Evolutionary conservation across 2,888 invertebrate species (phyloP), one percentile per base, ranked within the genome.

Genomic region (Ennomos erosarius): DNA sequence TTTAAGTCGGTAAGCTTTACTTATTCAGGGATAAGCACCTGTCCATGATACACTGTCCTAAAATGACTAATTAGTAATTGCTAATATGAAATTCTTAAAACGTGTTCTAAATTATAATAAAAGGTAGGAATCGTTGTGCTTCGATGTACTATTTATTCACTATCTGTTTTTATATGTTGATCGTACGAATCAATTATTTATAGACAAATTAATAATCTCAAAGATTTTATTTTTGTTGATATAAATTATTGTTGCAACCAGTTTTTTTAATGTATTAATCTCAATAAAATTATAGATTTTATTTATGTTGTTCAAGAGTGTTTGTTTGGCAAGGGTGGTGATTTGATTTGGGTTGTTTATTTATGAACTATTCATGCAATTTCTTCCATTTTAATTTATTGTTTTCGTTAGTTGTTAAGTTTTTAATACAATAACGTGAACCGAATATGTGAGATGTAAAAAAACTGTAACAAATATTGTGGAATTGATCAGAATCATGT

Each of bases 251-350:
- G 26, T 26, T 26, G 5, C 26, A 26, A 26, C 3, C 26, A 26
- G 6, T 26, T 26, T 26, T 26, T 26, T 26, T 26, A 26, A 26
- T 6, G 26, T 26, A 0, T 6, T 6, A 6, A 26, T 26, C 26
- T 26, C 26, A 26, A 26, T 26, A 4, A 26, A 26, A 26, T 26
- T 26, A 26, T 26, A 26, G 26, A 26, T 26, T 26, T 26, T 26
- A 26, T 26, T 26, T 26, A 6, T 26, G 26, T 26, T 26, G 26
- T 26, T 33, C 44, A 37, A 13, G 10, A 10, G 26, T 38, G 45
- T 55, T 55, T 45, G 45, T 56, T 50, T 44, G 39, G 12, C 33
- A 60, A 61, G 51, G 48, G 42, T 65, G 51, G 48, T 65, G 64
- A 44, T 57, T 44, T 63, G 59, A 36, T 33, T 52, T 55, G 53